Conservation (phyloP, 2,113 vertebrate genomes). For the Zosterops pallidus region DNA sequence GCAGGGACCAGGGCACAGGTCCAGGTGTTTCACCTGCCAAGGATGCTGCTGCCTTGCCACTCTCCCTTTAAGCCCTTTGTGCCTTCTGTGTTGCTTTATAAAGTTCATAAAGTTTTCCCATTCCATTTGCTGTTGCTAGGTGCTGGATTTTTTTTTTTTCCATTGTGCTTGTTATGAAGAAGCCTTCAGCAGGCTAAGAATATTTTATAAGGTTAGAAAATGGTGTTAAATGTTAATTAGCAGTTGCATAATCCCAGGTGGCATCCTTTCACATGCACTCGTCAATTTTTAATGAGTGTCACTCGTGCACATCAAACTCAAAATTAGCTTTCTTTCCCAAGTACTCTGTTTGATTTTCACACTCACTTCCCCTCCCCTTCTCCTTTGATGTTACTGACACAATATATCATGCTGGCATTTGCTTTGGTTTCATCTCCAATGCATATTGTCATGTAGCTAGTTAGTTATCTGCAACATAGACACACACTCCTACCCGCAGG, state of each 20-base stretch:
- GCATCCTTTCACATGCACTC: slow-evolving; percentile 68
- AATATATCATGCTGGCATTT: slow-evolving; percentile 51
- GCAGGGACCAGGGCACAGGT: neutral
- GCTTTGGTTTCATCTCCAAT: slow-evolving; percentile 56
- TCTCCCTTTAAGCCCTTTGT: neutral
- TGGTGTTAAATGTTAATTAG: slow-evolving; percentile 80
- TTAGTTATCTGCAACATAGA: slow-evolving; percentile 36
- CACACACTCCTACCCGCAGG: neutral
- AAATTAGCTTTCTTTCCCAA: slow-evolving; percentile 65
- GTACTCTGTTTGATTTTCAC: slow-evolving; percentile 58
- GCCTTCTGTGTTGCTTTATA: slow-evolving; percentile 25
- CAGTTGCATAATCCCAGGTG: slow-evolving; percentile 77
- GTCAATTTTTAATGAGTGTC: slow-evolving; percentile 76
- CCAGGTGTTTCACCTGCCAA: neutral
- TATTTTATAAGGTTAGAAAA: slow-evolving; percentile 76
- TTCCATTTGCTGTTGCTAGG: slow-evolving; percentile 72
- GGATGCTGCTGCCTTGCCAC: neutral
- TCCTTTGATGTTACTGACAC: slow-evolving; percentile 52
- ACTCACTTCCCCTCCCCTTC: slow-evolving; percentile 46
- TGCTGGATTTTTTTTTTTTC: slow-evolving; percentile 6
- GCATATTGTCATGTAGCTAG: slow-evolving; percentile 52
- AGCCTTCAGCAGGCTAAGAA: slow-evolving; percentile 66
- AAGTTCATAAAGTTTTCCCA: slow-evolving; percentile 62
- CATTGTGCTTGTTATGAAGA: slow-evolving; percentile 59
- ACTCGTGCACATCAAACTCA: slow-evolving; percentile 66